These are phyloP conservation scores for Diplosoma virens DNA, from an alignment of 23 tunicate genomes.

Conservation along the genomic window DNA sequence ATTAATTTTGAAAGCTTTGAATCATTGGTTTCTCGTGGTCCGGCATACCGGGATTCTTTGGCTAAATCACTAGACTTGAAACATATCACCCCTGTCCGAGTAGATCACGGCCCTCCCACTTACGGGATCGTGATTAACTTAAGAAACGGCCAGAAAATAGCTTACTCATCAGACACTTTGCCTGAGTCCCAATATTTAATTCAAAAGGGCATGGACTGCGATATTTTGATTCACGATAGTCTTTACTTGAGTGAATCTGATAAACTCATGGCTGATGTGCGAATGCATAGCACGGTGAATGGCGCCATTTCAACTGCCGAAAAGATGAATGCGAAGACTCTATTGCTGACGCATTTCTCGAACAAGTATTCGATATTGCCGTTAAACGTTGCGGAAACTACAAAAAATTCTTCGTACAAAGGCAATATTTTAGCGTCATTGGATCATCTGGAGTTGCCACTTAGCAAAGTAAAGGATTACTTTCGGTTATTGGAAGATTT, in stretches of 20 bases:
- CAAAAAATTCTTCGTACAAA: not conserved
- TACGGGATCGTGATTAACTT: slow-evolving; percentile 39
- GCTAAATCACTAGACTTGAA: not conserved
- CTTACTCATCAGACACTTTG: slow-evolving; percentile 73
- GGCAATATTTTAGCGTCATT: slow-evolving; percentile 11
- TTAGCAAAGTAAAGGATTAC: not conserved
- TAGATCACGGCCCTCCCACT: slow-evolving; percentile 52
- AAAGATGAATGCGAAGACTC: slow-evolving; percentile 55
- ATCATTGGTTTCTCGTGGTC: not conserved
- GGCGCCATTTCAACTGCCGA: slow-evolving; percentile 66
- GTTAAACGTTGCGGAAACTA: not conserved
- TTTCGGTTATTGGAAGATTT: not conserved
- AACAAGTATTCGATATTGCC: not conserved
- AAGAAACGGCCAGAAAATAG: slow-evolving; percentile 28
- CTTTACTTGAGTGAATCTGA: not conserved
- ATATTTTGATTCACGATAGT: slow-evolving; percentile 75
- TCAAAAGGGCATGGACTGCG: slow-evolving; percentile 42
- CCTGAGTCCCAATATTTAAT: slow-evolving; percentile 41
- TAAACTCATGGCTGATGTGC: slow-evolving; percentile 27
- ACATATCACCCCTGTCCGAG: slow-evolving; percentile 15
- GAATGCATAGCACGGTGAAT: slow-evolving; percentile 35
- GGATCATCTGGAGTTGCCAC: slow-evolving; percentile 29
- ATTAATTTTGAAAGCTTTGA: not conserved
- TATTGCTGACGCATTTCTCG: slow-evolving; percentile 54
- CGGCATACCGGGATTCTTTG: not conserved